Evolutionary conservation across 2,797 vertebrate genomes (phyloP), one percentile per base, ranked within the genome.

Genomic region (Lateolabrax maculatus): DNA sequence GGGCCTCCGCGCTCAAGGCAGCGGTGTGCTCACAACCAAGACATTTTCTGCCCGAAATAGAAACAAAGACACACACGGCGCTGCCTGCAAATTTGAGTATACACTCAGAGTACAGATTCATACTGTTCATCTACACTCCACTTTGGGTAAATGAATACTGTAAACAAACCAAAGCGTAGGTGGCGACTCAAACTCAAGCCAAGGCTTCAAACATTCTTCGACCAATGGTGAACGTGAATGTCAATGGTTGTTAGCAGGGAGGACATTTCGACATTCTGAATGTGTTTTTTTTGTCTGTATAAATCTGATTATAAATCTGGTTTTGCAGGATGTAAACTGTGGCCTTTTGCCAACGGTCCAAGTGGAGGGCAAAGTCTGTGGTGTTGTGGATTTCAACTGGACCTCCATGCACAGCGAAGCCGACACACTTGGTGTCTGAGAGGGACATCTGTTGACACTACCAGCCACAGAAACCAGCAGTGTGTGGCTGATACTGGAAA

Each of bases 11-110:
- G 75, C 87, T 87, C 83, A 75, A 86, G 84, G 89, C 86, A 49
- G 68, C 75, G 36, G 72, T 63, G 71, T 44, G 15, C 75, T 15
- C 64, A 80, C 84, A 89, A 87, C 89, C 87, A 86, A 84, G 57
- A 81, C 31, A 39, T 27, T 79, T 80, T 79, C 64, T n/a, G 79
- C 78, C 65, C 0, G 29, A 89, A 91, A 91, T 85, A 91, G 89
- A 82, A 80, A 56, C 3, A 3, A n/a, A 61, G 23, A 55, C 46
- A 58, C 68, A 58, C 64, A 71, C 31, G 21, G 49, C 6, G 46
- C 80, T 58, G 64, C 53, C 71, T 83, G 85, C 75, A 79, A 53
- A 88, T 87, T 18, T 69, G 23, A 19, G 74, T 36, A 11, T 10
- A 52, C 18, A 27, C 6, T 25, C 57, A 29, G 21, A 31, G 58